Conservation (phyloP, 2,888 invertebrate species). For the Tenthredo distinguenda region DNA sequence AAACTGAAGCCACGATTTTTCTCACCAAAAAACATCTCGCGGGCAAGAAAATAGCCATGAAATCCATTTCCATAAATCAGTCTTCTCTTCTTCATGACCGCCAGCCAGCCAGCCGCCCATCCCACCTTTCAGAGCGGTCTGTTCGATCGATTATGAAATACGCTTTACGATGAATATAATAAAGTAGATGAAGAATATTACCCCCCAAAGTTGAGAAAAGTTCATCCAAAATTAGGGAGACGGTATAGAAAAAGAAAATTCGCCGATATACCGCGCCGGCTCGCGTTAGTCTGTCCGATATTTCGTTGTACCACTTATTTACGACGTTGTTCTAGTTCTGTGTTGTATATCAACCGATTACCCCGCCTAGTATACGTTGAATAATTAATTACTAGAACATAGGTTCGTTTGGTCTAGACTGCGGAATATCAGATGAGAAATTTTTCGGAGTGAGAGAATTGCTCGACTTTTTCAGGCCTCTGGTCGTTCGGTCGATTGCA, state of each 20-base stretch:
- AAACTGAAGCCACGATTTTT: background rate
- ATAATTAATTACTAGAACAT: background rate
- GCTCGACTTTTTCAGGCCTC: background rate
- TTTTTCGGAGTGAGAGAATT: background rate
- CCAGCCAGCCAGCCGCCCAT: background rate
- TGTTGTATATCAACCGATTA: background rate
- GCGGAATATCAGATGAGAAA: background rate
- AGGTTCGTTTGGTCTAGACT: background rate
- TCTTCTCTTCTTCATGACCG: constrained; percentile 10
- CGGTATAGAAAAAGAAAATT: background rate
- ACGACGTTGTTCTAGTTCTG: background rate
- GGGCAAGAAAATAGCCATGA: constrained; percentile 9
- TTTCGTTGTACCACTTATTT: too few relatives aligned
- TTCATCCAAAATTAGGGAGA: background rate
- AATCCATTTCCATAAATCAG: constrained; percentile 39
- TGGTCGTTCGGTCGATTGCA: too few relatives aligned
- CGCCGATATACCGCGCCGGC: too few relatives aligned
- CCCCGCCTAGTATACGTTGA: background rate
- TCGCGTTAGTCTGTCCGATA: too few relatives aligned
- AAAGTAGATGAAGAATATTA: background rate
- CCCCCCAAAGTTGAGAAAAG: background rate
- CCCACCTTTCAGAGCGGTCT: background rate
- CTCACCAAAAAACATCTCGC: background rate
- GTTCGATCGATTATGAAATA: background rate
- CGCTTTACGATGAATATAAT: background rate